Percentiles rank a stretch among this genome's conserved stretches.
These are phyloP conservation scores for Pseudorasbora parva DNA, from an alignment of 2,113 vertebrate species.

Conservation along the genomic window DNA sequence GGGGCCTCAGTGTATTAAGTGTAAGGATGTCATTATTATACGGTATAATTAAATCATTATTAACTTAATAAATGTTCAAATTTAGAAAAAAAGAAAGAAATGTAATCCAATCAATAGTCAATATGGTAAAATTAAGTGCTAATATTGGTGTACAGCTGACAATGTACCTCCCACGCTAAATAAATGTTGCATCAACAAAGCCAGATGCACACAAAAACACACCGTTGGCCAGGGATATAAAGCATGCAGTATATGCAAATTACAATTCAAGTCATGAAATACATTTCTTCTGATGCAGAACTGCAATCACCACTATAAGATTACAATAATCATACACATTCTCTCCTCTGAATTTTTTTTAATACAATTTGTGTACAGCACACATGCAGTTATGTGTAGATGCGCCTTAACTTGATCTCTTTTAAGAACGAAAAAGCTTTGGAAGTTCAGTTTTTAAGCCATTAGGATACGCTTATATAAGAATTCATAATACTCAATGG, in stretches of 20 bases:
- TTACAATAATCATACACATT: background rate
- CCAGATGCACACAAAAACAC: background rate
- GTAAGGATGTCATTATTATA: background rate
- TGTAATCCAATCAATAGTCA: background rate
- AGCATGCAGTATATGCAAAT: background rate
- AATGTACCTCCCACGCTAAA: background rate
- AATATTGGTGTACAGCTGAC: background rate
- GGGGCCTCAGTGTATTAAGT: too few relatives aligned
- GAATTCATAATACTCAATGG: background rate
- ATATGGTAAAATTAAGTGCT: background rate
- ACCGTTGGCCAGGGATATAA: background rate
- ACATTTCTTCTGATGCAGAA: background rate
- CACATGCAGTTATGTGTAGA: background rate
- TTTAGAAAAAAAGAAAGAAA: background rate
- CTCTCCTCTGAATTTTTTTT: too few relatives aligned
- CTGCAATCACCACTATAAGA: background rate
- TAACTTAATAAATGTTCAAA: too few relatives aligned
- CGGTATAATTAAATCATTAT: too few relatives aligned
- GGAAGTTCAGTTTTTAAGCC: background rate
- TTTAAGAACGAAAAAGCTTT: background rate
- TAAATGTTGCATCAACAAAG: background rate
- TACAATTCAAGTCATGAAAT: background rate
- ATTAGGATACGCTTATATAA: background rate
- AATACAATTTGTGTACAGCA: background rate
- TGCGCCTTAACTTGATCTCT: background rate